Evolutionary conservation across 1,140 invertebrate genomes (phyloP), one percentile per base, ranked within the genome.

Genomic region (Drosophila arawakana): DNA sequence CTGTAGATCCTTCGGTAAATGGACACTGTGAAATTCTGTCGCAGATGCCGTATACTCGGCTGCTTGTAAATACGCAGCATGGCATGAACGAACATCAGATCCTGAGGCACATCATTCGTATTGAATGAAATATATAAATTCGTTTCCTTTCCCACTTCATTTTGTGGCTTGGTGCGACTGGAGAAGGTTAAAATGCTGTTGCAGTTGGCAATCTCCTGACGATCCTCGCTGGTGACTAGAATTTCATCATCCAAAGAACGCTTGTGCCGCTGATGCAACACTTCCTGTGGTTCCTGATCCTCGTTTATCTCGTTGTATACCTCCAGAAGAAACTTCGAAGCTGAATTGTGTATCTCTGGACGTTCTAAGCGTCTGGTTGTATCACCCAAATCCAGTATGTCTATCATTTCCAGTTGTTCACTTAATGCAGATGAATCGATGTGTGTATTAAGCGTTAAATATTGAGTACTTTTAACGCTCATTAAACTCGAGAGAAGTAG

Each of bases 251-350:
- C 62, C 7, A 81, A 37, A 0, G 84, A 73, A 11, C 91, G 88
- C 65, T 76, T 92, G 35, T 88, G 80, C 2, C 88, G 73, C 67
- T 78, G 73, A 39, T 83, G 76, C 9, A 78, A 54, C 6, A 81
- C 77, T 39, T 89, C 77, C 18, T 57, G 9, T 13, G 82, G 67
- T 54, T 91, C 91, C 49, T 92, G 81, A 10, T 83, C 77, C 37
- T 91, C 85, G 49, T 61, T 92, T 3, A 92, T 84, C 63, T 92
- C 85, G 41, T 90, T 92, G 70, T 92, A 92, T 1, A 92, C 78
- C 54, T 92, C 84, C n/a, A 92, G 74, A 10, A 92, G 58, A 49
- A 92, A 92, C 39, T 92, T 90, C 0, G 91, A 81, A 0, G 91
- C 91, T 0, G 91, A 78, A 21, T 91, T 91, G 15, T 85, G 57